Evolutionary conservation across 2,797 vertebrate genomes (phyloP).

Genomic region (Lophotriccus pileatus): DNA sequence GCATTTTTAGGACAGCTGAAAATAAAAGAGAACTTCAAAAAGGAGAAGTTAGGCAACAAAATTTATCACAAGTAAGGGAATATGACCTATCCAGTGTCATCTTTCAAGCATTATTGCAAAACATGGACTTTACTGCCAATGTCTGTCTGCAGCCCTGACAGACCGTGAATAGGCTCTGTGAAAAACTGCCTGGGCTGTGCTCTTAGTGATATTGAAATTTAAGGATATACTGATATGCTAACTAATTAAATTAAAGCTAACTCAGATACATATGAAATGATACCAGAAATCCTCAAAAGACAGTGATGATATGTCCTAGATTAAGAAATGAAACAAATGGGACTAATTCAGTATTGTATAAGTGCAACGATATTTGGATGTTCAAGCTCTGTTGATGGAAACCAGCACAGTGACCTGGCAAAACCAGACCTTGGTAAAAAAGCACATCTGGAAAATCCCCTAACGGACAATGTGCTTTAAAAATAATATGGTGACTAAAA

Average conservation of each 20-base stretch:
- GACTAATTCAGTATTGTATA: not conserved
- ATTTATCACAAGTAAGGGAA: not conserved
- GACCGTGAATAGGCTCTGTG: not conserved
- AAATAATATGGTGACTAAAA: not conserved
- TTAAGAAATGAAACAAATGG: not conserved
- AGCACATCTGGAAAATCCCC: not conserved
- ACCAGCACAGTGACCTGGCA: not conserved
- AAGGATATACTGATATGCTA: not conserved
- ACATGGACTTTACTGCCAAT: not conserved
- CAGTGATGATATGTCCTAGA: not conserved
- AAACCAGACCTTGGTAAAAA: not conserved
- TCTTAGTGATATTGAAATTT: not conserved
- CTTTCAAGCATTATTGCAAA: not conserved
- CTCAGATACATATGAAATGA: not conserved
- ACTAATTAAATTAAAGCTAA: not conserved
- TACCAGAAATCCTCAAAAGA: not conserved
- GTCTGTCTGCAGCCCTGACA: not conserved
- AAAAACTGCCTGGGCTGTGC: not conserved
- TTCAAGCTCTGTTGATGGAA: not conserved
- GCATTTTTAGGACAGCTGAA: not conserved
- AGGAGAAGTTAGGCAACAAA: not conserved
- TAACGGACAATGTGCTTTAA: not conserved
- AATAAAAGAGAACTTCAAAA: not conserved
- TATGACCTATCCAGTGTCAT: not conserved
- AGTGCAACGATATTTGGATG: rapidly evolving